phyloP scores from a whole-genome alignment of 2,797 vertebrate genomes.

The Anguilla marmorata region DNA sequence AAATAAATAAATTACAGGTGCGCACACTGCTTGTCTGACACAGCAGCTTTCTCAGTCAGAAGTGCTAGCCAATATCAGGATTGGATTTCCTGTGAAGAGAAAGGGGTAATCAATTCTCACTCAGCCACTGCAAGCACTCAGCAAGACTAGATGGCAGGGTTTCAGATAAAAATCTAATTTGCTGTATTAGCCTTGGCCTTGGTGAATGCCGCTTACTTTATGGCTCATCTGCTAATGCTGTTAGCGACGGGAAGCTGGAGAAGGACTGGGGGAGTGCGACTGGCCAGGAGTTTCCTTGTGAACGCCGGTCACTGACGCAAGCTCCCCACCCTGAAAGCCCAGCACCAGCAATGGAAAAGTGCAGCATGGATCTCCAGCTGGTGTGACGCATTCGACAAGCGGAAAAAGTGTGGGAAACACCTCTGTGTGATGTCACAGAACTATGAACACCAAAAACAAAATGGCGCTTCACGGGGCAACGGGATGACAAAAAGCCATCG shows the following conservation, averaged over 20 bases:
- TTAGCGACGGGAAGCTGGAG: conserved; percentile 39
- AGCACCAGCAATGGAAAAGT: background rate
- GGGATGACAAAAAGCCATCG: background rate
- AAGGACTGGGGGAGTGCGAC: conserved; percentile 2
- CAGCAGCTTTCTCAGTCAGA: conserved; percentile 23
- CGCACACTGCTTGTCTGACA: conserved; percentile 1
- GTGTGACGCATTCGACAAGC: background rate
- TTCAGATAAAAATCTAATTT: conserved; percentile 38
- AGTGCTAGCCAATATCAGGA: conserved; percentile 48
- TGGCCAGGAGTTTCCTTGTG: conserved; percentile 17
- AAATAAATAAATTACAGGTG: background rate
- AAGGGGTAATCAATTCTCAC: conserved; percentile 48
- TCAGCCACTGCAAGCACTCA: conserved; percentile 36
- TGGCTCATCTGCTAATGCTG: conserved; percentile 35
- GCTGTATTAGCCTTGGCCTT: conserved; percentile 36
- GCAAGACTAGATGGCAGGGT: conserved; percentile 33
- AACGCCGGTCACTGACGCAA: background rate
- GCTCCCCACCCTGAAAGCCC: background rate
- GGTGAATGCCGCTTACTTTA: conserved; percentile 33
- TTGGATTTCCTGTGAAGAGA: conserved; percentile 45
- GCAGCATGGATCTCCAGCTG: background rate
- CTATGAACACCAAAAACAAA: background rate
- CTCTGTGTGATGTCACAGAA: background rate
- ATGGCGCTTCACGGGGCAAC: background rate
- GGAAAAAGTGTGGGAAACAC: background rate